Base-by-base conservation (phyloP, 2,888 invertebrate species). In the Andrena camellia region DNA sequence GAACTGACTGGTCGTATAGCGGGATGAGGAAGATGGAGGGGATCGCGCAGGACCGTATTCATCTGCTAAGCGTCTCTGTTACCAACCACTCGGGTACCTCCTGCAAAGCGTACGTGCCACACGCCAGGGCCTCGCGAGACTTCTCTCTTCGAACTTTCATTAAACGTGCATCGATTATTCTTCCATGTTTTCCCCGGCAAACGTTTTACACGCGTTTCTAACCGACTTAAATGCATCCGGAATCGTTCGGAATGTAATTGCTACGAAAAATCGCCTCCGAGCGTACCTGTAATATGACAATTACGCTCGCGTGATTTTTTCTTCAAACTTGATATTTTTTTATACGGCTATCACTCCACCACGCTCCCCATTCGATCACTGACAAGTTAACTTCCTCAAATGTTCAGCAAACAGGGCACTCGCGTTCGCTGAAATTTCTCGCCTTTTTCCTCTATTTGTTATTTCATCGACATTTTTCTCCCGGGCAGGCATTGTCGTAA, bases 1-100 rank as follows among this genome's bases (percentile, higher is more conserved):
- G 94, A 94, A 93, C 93, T 91, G 93, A 93, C 93, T 93, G 92
- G 92, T 89, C 90, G 93, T 90, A 88, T 89, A 90, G 92, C 92
- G 92, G 91, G 92, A 91, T 87, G 90, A 80, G 81, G 70, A 80
- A 78, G 82, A 80, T 84, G 80, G 84, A 81, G 88, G 88, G 83
- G 72, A 84, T 72, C 77, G 77, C 78, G 88, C 93, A 93, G 93
- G 92, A 89, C 80, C 91, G 93, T 93, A 91, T 59, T 88, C 75
- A 89, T 84, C 81, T 64, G 68, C 70, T 69, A 80, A 84, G 87
- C 87, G 89, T 85, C 85, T 87, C 81, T 90, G 83, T 85, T 84
- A 83, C 89, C 84, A 89, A 89, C 88, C 81, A 87, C 86, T 81
- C 73, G 88, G 83, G 86, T 86, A 78, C 86, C 81, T 81, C 85